These are phyloP conservation scores for Parnassius glacialis DNA, from an alignment of 2,888 invertebrate genomes.

Conservation along the genomic window DNA sequence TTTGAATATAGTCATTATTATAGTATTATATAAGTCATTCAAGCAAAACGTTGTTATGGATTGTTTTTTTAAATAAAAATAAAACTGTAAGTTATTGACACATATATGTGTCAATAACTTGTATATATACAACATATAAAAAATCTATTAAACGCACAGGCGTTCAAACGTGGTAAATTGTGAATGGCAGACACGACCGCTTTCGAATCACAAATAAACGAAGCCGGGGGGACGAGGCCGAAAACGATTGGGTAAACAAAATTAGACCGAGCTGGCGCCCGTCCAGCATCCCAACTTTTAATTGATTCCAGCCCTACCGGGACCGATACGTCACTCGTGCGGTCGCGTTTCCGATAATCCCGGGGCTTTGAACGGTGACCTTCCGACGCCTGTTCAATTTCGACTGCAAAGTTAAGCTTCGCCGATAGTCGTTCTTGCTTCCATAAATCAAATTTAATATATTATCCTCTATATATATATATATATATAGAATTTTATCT, in stretches of 20 bases:
- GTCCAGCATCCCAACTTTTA: conserved; percentile 24
- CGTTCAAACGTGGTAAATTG: conserved; percentile 17
- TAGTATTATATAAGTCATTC: too few species aligned
- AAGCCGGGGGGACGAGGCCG: conserved; percentile 3
- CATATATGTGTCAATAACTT: too few species aligned
- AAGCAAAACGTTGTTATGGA: too few species aligned
- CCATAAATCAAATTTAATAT: too few species aligned
- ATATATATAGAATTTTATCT: too few species aligned
- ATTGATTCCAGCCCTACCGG: conserved; percentile 26
- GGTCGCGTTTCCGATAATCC: conserved; percentile 24
- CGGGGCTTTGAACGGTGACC: conserved; percentile 8
- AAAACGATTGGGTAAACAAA: conserved; percentile 31
- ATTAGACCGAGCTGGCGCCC: conserved; percentile 32
- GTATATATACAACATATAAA: not conserved
- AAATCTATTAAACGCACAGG: conserved; percentile 11
- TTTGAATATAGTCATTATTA: too few species aligned
- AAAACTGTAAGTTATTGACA: too few species aligned
- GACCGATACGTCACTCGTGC: conserved; percentile 25
- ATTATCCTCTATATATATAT: too few species aligned
- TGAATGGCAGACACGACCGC: conserved; percentile 20
- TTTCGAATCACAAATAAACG: conserved; percentile 18
- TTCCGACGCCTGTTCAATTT: conserved; percentile 15
- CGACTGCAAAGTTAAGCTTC: conserved; percentile 10
- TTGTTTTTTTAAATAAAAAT: too few species aligned
- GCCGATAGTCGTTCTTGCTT: too few species aligned